phyloP scores from a whole-genome alignment of 2,888 invertebrate species.

The Furcula furcula region DNA sequence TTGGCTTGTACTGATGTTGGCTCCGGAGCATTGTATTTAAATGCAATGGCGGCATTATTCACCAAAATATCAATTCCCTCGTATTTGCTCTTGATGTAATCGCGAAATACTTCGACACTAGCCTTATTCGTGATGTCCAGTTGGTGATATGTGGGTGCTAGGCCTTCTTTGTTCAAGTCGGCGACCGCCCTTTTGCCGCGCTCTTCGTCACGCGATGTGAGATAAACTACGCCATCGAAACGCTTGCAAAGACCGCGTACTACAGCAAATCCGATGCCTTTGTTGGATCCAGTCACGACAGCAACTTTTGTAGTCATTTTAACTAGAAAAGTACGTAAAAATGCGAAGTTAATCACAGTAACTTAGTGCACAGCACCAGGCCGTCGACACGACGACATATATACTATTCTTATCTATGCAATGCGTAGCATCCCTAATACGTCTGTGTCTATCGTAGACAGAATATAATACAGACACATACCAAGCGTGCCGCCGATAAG shows the following conservation, averaged over 20 bases:
- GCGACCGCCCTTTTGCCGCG: constrained; percentile 83
- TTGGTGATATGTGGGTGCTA: constrained; percentile 83
- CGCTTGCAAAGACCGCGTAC: constrained; percentile 85
- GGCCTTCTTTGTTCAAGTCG: constrained; percentile 79
- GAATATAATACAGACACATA: no score
- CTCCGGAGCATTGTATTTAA: constrained; percentile 81
- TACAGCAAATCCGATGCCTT: constrained; percentile 87
- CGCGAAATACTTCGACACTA: constrained; percentile 82
- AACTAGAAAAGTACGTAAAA: no score
- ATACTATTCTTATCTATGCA: no score
- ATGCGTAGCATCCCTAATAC: no score
- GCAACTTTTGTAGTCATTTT: constrained; percentile 60
- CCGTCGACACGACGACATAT: no score
- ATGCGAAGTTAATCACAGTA: no score
- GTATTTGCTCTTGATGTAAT: constrained; percentile 82
- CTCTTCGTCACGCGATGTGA: constrained; percentile 84
- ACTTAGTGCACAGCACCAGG: no score
- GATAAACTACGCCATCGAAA: constrained; percentile 85
- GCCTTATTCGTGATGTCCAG: constrained; percentile 84
- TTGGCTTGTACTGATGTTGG: constrained; percentile 86
- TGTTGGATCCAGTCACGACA: constrained; percentile 86
- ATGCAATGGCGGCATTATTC: constrained; percentile 90
- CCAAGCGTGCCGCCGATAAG: no score
- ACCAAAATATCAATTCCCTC: constrained; percentile 87
- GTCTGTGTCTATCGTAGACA: no score